Conservation (phyloP, 2,888 invertebrate genomes). For the Pseudococcus longispinus region DNA sequence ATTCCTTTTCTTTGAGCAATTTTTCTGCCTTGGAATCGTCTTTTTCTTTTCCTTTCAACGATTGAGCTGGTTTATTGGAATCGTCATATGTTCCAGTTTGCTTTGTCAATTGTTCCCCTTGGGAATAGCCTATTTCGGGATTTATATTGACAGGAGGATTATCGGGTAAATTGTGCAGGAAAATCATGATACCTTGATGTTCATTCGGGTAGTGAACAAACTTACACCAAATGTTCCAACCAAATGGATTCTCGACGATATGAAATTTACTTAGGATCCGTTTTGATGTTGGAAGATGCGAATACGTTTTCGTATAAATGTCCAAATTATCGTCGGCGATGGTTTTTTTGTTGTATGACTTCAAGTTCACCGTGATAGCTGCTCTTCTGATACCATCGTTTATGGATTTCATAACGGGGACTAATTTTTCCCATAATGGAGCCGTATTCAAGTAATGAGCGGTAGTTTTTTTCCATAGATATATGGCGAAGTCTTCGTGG, state of each 20-base stretch:
- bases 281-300: not conserved
- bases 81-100: too few relatives aligned
- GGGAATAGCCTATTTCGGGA: not conserved
- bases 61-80: too few relatives aligned
- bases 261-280: not conserved
- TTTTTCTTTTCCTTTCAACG: too few relatives aligned
- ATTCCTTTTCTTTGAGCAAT: not conserved
- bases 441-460: not conserved
- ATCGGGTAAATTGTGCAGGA: not conserved
- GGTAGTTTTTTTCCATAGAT: not conserved
- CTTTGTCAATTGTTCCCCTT: too few relatives aligned
- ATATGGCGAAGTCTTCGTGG: not conserved
- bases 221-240: not conserved
- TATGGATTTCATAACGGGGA: not conserved
- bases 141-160: not conserved
- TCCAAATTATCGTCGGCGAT: not conserved
- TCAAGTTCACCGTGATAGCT: not conserved
- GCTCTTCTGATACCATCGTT: not conserved
- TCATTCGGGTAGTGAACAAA: not conserved
- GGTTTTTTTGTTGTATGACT: not conserved
- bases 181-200: not conserved
- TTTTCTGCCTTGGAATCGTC: not conserved
- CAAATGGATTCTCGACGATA: not conserved
- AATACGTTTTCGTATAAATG: not conserved
- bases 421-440: not conserved